Evolutionary conservation across 2,797 vertebrate species (phyloP), one percentile per base, ranked within the genome.

Genomic region (Scolopax bukidnonensis): DNA sequence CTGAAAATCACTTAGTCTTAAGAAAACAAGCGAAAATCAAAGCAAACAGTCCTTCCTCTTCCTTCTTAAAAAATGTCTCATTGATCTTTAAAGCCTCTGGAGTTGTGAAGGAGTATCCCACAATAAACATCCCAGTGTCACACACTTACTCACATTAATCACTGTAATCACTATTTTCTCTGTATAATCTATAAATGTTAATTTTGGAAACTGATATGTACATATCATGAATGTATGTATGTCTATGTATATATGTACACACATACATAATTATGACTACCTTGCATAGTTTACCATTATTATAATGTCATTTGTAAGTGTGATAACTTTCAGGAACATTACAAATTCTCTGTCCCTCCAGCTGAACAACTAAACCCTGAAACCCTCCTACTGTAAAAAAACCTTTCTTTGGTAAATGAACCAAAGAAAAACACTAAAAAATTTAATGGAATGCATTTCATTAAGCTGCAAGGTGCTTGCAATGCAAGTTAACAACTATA

Each of bases 51-150:
- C 9, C 40, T 54, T 8, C 15, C 11, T 2, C 8, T 32, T 59
- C 33, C 40, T 47, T 84, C 4, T 17, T 43, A 21, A 54, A 67
- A 64, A 69, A 75, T 43, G 12, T 8, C 5, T 74, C 25, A 47
- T 45, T 59, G 21, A 69, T 5, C 10, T 28, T 61, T 77, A 81
- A 41, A 21, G 10, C 7, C 9, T 69, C 20, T 40, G 43, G 32
- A 77, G 19, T 5, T 59, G 8, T 32, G 45, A 77, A 87, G 12
- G 40, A 61, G 16, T 48, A 59, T 28, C 16, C 33, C 30, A 65
- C 21, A 57, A 27, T 28, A 63, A 69, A n/a, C 19, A 63, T 33
- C 9, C 5, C 0, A 0, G 30, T 41, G 21, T 45, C 28, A 45
- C 2, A 4, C 24, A 43, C 27, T 36, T 51, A 45, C 3, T 28